These are phyloP conservation scores for Odocoileus virginianus DNA, from an alignment of 2,113 vertebrate species.

Conservation along the genomic window DNA sequence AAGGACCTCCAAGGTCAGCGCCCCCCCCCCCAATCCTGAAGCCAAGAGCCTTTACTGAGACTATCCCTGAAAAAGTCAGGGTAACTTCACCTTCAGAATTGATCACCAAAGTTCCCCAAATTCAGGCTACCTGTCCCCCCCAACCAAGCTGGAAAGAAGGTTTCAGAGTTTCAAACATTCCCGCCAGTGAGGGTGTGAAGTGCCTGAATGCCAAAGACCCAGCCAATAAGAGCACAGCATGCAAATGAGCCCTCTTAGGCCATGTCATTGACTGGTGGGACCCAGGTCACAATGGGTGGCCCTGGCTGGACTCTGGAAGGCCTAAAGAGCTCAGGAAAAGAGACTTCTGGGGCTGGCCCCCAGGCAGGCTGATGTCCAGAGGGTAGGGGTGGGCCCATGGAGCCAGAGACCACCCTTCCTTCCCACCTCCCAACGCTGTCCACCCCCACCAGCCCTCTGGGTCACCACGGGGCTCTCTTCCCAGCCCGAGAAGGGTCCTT, in stretches of 20 bases:
- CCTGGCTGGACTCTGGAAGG: not conserved
- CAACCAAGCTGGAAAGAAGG: not conserved
- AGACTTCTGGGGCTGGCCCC: not conserved
- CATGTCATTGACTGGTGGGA: not conserved
- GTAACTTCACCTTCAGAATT: not conserved
- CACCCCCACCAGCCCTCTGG: not conserved
- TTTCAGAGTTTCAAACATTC: not conserved
- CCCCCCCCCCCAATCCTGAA: not conserved
- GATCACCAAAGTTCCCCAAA: not conserved
- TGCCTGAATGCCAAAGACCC: not conserved
- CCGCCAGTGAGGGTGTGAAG: not conserved
- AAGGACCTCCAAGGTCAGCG: not conserved
- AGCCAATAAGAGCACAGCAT: slow-evolving; percentile 25
- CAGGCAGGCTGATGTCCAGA: not conserved
- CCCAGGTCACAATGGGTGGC: slow-evolving; percentile 52
- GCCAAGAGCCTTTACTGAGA: not conserved
- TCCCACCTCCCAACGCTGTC: not conserved
- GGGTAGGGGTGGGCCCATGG: not conserved
- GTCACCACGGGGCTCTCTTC: not conserved
- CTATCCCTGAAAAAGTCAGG: not conserved
- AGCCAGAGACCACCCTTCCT: slow-evolving; percentile 5
- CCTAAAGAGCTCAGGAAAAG: not conserved
- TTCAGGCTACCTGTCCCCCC: not conserved
- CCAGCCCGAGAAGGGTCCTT: not conserved
- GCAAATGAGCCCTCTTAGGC: slow-evolving; percentile 14